phyloP scores from a whole-genome alignment of 2,113 vertebrate genomes.

The Helogale parvula region DNA sequence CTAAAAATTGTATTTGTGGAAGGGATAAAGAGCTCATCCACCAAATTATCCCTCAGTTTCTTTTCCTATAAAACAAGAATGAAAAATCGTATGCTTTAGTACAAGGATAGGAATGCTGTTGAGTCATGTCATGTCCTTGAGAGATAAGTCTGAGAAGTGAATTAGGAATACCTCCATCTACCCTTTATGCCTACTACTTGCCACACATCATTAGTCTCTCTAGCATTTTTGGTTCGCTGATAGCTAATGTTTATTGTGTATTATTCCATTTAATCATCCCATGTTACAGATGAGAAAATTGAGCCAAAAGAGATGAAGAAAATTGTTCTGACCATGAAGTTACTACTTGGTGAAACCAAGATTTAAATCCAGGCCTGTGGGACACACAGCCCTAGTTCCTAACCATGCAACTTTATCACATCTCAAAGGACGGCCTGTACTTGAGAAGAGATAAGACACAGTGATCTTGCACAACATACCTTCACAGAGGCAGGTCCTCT shows the following conservation, averaged over 20 bases:
- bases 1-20: not conserved
- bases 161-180: not conserved
- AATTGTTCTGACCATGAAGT: not conserved
- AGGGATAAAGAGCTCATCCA: not conserved
- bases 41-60: not conserved
- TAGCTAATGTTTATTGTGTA: not conserved
- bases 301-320: constrained; percentile 5
- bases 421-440: not conserved
- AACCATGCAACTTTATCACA: not conserved
- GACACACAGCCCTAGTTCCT: not conserved
- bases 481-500: not conserved
- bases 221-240: not conserved
- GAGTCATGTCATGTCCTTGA: not conserved
- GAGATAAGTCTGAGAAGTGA: not conserved
- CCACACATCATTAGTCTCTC: not conserved
- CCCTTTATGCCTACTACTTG: not conserved
- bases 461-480: not conserved
- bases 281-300: constrained; percentile 28
- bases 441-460: not conserved
- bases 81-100: not conserved
- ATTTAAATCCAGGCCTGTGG: not conserved
- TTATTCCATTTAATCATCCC: not conserved
- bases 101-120: not conserved
- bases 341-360: not conserved
- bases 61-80: not conserved